phyloP scores from a whole-genome alignment of 2,888 invertebrate genomes.

The Orthosia gracilis region DNA sequence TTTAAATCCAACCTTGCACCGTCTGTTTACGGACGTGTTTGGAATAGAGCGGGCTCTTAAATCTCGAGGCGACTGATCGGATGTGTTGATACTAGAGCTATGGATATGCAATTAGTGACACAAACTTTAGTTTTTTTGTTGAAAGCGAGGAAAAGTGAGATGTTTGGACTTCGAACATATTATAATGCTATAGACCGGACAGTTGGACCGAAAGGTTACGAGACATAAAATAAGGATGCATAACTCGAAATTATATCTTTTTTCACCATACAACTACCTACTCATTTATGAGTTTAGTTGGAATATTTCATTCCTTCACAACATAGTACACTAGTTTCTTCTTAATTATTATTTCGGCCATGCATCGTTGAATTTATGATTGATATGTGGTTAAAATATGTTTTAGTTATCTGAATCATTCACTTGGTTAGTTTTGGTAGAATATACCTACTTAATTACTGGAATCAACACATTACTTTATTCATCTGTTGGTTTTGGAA shows the following conservation, averaged over 20 bases:
- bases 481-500: neutral
- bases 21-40: conserved; percentile 64
- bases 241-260: neutral
- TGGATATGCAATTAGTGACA: conserved; percentile 89
- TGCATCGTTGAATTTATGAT: conserved; percentile 70
- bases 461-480: conserved; percentile 15
- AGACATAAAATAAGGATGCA: neutral
- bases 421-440: conserved; percentile 34
- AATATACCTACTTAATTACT: conserved; percentile 45
- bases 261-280: neutral
- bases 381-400: conserved; percentile 67
- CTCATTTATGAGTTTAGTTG: conserved; percentile 14
- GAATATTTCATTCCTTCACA: conserved; percentile 21
- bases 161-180: conserved; percentile 66
- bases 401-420: conserved; percentile 50
- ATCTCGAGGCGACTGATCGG: conserved; percentile 82
- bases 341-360: conserved; percentile 68
- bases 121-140: conserved; percentile 75
- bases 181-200: conserved; percentile 43
- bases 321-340: conserved; percentile 2
- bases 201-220: conserved; percentile 31
- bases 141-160: conserved; percentile 71
- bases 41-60: conserved; percentile 48
- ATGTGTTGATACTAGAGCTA: conserved; percentile 88
- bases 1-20: conserved; percentile 68